phyloP scores from a whole-genome alignment of 2,113 vertebrate species.

The Hydrolagus affinis region DNA sequence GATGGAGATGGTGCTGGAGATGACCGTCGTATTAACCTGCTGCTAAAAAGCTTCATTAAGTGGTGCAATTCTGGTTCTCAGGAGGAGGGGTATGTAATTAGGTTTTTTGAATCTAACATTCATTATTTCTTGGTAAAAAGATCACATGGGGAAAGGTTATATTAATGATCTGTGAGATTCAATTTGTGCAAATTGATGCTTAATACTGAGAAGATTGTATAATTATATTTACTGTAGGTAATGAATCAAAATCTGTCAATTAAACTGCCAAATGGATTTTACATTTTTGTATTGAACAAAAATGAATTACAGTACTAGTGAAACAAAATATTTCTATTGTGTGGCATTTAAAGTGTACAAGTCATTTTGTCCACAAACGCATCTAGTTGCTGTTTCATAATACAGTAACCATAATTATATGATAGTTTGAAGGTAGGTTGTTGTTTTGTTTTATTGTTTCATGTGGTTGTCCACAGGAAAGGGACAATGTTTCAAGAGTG shows the following conservation, averaged over 20 bases:
- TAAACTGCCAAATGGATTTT: not conserved
- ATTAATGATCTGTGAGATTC: not conserved
- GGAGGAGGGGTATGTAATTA: constrained; percentile 73
- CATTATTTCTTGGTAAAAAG: not conserved
- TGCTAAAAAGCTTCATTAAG: constrained; percentile 92
- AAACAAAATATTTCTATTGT: not conserved
- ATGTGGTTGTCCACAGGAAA: not conserved
- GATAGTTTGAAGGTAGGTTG: not conserved
- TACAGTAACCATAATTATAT: not conserved
- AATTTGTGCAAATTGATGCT: constrained; percentile 1
- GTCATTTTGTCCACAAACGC: not conserved
- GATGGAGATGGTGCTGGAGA: constrained; percentile 95
- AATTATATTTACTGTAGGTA: not conserved
- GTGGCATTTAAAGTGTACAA: not conserved
- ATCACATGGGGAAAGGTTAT: not conserved
- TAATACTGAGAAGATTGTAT: not conserved
- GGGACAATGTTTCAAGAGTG: not conserved
- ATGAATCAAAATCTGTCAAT: not conserved
- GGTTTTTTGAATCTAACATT: not conserved
- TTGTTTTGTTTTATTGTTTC: not conserved
- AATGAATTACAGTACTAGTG: not conserved
- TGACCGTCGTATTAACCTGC: constrained; percentile 84
- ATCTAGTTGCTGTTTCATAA: not conserved
- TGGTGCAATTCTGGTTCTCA: constrained; percentile 86
- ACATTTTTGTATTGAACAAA: not conserved